These are phyloP conservation scores for Lepidocolaptes lacrymiger DNA, from an alignment of 2,797 vertebrate species.

Conservation along the genomic window DNA sequence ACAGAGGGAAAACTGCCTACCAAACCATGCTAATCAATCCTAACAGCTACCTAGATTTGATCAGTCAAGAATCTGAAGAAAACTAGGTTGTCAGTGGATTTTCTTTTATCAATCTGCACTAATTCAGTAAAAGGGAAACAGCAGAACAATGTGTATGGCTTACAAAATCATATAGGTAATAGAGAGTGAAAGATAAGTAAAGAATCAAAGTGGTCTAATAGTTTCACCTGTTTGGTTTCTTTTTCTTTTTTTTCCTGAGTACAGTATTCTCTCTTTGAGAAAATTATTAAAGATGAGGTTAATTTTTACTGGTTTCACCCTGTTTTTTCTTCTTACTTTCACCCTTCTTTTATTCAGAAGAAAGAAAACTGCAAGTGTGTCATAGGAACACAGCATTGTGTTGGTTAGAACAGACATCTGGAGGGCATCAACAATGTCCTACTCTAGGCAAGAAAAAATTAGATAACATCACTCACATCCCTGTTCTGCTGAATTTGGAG, in stretches of 20 bases:
- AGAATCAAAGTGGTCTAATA: background rate
- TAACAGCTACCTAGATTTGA: background rate
- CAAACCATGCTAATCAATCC: background rate
- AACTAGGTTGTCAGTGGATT: background rate
- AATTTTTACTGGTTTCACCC: background rate
- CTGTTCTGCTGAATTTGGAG: background rate
- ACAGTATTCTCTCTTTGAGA: background rate
- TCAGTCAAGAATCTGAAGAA: background rate
- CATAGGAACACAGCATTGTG: background rate
- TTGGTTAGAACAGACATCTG: background rate
- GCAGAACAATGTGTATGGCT: background rate
- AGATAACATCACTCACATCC: background rate
- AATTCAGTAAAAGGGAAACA: background rate
- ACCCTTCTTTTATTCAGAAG: background rate
- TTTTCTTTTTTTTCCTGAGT: background rate
- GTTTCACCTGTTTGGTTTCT: background rate
- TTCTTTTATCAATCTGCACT: background rate
- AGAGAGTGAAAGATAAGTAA: background rate
- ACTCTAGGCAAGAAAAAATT: background rate
- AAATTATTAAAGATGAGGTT: background rate
- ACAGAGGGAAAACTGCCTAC: background rate
- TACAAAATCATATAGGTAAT: background rate
- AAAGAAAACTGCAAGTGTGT: background rate
- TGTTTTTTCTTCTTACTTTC: background rate
- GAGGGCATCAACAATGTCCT: background rate